phyloP scores from a whole-genome alignment of 1,140 invertebrate species.

The Drosophila lowei region DNA sequence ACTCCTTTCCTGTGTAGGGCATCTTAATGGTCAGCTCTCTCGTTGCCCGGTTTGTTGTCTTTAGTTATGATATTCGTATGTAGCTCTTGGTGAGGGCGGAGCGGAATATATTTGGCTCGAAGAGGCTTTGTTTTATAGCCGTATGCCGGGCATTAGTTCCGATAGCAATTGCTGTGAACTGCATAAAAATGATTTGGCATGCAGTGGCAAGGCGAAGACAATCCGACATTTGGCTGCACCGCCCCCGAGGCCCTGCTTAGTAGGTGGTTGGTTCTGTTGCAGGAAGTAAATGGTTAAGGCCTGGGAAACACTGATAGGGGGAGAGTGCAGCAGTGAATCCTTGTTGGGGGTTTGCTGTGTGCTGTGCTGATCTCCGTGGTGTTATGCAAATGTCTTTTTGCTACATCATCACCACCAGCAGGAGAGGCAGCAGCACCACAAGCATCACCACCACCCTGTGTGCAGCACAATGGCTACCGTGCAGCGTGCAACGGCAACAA shows the following conservation, averaged over 20 bases:
- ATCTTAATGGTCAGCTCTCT: constrained; percentile 8
- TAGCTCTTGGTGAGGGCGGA: constrained; percentile 66
- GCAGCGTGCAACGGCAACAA: constrained; percentile 63
- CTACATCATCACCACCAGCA: constrained; percentile 55
- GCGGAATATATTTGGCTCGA: constrained; percentile 58
- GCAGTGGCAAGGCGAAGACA: constrained; percentile 63
- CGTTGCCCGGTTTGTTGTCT: constrained; percentile 5
- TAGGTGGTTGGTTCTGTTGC: constrained; percentile 17
- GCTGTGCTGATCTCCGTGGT: constrained; percentile 32
- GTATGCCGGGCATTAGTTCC: constrained; percentile 64
- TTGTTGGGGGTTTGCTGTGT: constrained; percentile 21
- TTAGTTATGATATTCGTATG: constrained; percentile 24
- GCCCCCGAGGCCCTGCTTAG: constrained; percentile 36
- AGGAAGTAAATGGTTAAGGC: constrained; percentile 47
- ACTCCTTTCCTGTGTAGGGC: neutral
- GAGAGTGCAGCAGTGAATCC: constrained; percentile 33
- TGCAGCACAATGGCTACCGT: constrained; percentile 79
- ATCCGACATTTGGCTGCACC: constrained; percentile 3
- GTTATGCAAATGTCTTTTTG: constrained; percentile 72
- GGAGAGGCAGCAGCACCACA: neutral
- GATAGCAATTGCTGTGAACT: constrained; percentile 70
- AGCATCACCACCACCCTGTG: constrained; percentile 67
- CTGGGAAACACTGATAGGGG: constrained; percentile 56
- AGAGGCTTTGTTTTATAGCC: constrained; percentile 31
- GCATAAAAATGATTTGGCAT: constrained; percentile 76